Percentiles rank a stretch among this genome's conserved stretches.
Evolutionary conservation across 2,888 invertebrate species (phyloP).

Genomic region (Dynastes hyllus): DNA sequence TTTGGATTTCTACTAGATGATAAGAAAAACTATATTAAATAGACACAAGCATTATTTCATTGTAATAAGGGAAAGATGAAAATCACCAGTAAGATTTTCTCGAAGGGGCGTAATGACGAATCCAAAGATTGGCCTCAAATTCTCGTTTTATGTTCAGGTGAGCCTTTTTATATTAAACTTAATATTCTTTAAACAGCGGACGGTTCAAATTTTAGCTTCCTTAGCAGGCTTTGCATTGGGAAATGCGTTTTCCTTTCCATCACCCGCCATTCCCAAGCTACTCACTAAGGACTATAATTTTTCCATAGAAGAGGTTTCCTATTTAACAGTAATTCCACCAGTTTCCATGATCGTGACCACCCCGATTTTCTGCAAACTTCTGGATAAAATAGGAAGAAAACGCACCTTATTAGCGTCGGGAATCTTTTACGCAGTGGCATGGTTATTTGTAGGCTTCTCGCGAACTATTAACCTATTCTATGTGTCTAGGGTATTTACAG

Average conservation of each 20-base stretch:
- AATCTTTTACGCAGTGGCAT: conserved; percentile 59
- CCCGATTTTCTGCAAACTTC: conserved; percentile 59
- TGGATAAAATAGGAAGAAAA: conserved; percentile 64
- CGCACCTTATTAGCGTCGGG: conserved; percentile 60
- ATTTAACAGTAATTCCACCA: conserved; percentile 64
- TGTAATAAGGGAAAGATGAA: background rate
- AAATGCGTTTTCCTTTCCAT: conserved; percentile 50
- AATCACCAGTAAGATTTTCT: background rate
- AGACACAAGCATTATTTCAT: too few species aligned
- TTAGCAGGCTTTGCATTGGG: conserved; percentile 41
- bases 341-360: conserved; percentile 59
- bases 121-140: conserved; percentile 56
- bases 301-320: conserved; percentile 64
- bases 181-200: background rate
- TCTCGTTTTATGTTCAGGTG: conserved; percentile 55
- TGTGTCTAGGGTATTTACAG: conserved; percentile 61
- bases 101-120: background rate
- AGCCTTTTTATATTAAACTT: background rate
- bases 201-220: conserved; percentile 44
- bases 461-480: conserved; percentile 62
- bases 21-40: too few species aligned
- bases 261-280: conserved; percentile 53
- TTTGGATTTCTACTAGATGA: too few species aligned
- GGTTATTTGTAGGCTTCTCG: conserved; percentile 51
- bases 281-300: conserved; percentile 56